These are phyloP conservation scores for Nemoura dubitans DNA, from an alignment of 2,888 invertebrate genomes.

Conservation along the genomic window DNA sequence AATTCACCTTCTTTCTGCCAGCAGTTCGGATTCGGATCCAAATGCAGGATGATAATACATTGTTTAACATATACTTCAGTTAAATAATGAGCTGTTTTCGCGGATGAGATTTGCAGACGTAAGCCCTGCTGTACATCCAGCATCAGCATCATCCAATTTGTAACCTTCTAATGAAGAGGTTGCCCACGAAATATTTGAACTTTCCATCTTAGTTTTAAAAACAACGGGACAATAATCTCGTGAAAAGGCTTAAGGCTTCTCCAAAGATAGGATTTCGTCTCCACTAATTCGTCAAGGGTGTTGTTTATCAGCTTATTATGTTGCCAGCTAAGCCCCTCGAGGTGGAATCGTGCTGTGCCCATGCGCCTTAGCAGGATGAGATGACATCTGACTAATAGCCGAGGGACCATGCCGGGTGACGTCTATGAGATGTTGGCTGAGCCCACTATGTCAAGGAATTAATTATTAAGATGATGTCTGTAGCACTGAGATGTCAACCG, in stretches of 20 bases:
- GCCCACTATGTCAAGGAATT: not conserved
- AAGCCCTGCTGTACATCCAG: not conserved
- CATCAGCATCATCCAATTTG: not conserved
- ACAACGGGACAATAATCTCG: not conserved
- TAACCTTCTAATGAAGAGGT: not conserved
- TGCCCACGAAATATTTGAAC: not conserved
- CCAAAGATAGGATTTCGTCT: slow-evolving; percentile 7
- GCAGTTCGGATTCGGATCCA: not conserved
- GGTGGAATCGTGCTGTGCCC: not conserved
- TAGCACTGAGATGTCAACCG: not conserved
- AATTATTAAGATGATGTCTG: slow-evolving; percentile 5
- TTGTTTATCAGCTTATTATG: slow-evolving; percentile 12
- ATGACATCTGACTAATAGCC: not conserved
- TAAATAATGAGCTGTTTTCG: not conserved
- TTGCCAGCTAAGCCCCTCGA: not conserved
- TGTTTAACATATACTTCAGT: not conserved
- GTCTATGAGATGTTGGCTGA: not conserved
- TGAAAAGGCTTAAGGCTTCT: not conserved
- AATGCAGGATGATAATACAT: not conserved
- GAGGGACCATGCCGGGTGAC: not conserved
- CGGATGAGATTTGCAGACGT: not conserved
- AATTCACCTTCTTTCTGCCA: not conserved
- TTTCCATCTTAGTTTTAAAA: not conserved
- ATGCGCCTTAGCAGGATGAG: not conserved
- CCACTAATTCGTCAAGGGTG: slow-evolving; percentile 12